Percentiles rank a stretch among this genome's conserved stretches.
phyloP scores from a whole-genome alignment of 2,888 invertebrate genomes.

The Hylaea fasciaria region DNA sequence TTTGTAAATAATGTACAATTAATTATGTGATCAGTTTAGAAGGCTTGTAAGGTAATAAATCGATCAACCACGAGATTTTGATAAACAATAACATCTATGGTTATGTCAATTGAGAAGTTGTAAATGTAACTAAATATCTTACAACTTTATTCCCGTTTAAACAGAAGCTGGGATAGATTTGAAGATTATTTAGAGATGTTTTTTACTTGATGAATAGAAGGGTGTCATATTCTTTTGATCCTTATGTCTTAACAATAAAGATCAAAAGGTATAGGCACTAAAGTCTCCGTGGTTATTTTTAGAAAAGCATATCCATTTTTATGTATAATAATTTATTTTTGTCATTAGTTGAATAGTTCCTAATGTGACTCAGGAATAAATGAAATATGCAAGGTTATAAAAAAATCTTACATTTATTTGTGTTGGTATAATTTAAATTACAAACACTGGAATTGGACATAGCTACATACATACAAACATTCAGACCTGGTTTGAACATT shows the following conservation, averaged over 20 bases:
- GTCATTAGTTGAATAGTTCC: slow-evolving; percentile 52
- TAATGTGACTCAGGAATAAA: slow-evolving; percentile 59
- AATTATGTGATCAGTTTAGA: slow-evolving; percentile 71
- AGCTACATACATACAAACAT: slow-evolving; percentile 71
- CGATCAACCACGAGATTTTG: slow-evolving; percentile 49
- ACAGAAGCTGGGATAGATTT: background rate
- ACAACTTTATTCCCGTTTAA: background rate
- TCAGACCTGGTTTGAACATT: slow-evolving; percentile 72
- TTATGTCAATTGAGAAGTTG: background rate
- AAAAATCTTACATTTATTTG: slow-evolving; percentile 77
- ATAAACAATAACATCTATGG: slow-evolving; percentile 13
- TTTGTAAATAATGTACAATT: slow-evolving; percentile 80
- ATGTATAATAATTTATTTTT: slow-evolving; percentile 43
- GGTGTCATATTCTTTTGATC: slow-evolving; percentile 6
- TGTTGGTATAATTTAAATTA: slow-evolving; percentile 67
- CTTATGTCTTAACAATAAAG: slow-evolving; percentile 12
- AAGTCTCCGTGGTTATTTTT: slow-evolving; percentile 26
- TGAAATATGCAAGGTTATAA: slow-evolving; percentile 53
- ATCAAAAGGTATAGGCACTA: slow-evolving; percentile 9
- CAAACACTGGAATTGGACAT: slow-evolving; percentile 71
- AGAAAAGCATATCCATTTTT: slow-evolving; percentile 35
- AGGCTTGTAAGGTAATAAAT: slow-evolving; percentile 64
- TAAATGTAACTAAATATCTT: slow-evolving; percentile 18
- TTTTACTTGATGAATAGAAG: slow-evolving; percentile 3
- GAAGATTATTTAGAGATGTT: slow-evolving; percentile 7